Evolutionary conservation across 1,140 invertebrate genomes (phyloP).

Genomic region (Ceratina australensis): DNA sequence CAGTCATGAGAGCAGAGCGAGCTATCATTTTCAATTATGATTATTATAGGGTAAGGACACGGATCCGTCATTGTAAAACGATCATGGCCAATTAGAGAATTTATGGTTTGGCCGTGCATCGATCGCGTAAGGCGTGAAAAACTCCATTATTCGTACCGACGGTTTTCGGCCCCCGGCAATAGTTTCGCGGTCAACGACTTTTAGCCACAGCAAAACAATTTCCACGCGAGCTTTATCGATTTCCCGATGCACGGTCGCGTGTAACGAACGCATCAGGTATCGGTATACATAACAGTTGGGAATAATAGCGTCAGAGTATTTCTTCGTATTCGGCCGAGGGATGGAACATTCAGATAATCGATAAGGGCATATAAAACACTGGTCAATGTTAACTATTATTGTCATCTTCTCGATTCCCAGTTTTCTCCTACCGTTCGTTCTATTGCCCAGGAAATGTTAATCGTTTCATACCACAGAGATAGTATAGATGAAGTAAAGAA

Average conservation of each 20-base stretch:
- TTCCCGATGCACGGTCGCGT: constrained; percentile 42
- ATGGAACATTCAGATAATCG: constrained; percentile 33
- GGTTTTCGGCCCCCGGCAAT: constrained; percentile 2
- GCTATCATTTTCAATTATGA: neutral
- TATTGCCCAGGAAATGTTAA: too few species aligned
- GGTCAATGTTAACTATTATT: constrained; percentile 24
- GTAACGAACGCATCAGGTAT: constrained; percentile 55
- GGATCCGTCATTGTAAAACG: neutral
- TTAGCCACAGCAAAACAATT: constrained; percentile 51
- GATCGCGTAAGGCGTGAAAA: constrained; percentile 16
- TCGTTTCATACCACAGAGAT: too few species aligned
- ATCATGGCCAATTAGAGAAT: constrained; percentile 66
- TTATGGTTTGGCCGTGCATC: constrained; percentile 67
- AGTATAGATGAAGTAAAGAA: too few species aligned
- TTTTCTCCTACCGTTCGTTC: too few species aligned
- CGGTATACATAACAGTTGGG: constrained; percentile 31
- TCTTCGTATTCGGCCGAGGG: constrained; percentile 21
- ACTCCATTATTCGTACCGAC: neutral
- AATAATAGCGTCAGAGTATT: constrained; percentile 35
- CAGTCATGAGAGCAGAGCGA: neutral
- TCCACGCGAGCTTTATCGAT: constrained; percentile 55
- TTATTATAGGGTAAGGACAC: too few species aligned
- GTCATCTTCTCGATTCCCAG: neutral
- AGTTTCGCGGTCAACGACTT: constrained; percentile 60
- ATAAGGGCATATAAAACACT: constrained; percentile 25